These are phyloP conservation scores for Phengaris arion DNA, from an alignment of 2,888 invertebrate genomes.

Conservation along the genomic window DNA sequence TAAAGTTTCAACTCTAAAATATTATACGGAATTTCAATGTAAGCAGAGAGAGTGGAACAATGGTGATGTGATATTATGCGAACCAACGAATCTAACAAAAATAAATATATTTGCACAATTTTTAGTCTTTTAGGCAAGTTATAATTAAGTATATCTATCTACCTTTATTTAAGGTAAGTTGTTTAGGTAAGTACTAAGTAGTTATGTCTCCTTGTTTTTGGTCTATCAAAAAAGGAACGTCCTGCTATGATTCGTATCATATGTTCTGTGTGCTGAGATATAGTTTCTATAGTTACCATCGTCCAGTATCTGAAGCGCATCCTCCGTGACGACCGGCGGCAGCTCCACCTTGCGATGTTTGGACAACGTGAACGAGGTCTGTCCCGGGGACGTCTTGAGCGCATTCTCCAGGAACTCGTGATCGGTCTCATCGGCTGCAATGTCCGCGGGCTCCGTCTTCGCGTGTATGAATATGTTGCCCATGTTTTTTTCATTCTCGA, in stretches of 20 bases:
- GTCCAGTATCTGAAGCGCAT: constrained; percentile 59
- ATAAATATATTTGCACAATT: not conserved
- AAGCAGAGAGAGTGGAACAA: not conserved
- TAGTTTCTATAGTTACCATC: constrained; percentile 54
- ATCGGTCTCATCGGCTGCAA: constrained; percentile 59
- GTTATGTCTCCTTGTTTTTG: too few relatives aligned
- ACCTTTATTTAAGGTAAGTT: too few relatives aligned
- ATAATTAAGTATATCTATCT: too few relatives aligned
- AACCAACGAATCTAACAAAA: constrained; percentile 1
- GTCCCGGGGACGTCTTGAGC: constrained; percentile 65
- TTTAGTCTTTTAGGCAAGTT: too few relatives aligned
- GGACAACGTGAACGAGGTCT: constrained; percentile 79
- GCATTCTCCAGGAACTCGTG: constrained; percentile 72
- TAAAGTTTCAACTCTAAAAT: not conserved
- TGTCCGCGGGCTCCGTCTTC: constrained; percentile 54
- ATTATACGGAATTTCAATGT: constrained; percentile 7
- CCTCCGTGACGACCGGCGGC: constrained; percentile 67
- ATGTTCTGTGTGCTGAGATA: not conserved
- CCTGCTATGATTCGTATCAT: not conserved
- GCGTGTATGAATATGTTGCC: constrained; percentile 62
- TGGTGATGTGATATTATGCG: not conserved
- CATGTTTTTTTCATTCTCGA: constrained; percentile 71
- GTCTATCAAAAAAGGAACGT: too few relatives aligned
- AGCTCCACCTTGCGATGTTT: constrained; percentile 82
- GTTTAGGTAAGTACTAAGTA: too few relatives aligned